Evolutionary conservation across 2,888 invertebrate species (phyloP).

Genomic region (Nezara viridula): DNA sequence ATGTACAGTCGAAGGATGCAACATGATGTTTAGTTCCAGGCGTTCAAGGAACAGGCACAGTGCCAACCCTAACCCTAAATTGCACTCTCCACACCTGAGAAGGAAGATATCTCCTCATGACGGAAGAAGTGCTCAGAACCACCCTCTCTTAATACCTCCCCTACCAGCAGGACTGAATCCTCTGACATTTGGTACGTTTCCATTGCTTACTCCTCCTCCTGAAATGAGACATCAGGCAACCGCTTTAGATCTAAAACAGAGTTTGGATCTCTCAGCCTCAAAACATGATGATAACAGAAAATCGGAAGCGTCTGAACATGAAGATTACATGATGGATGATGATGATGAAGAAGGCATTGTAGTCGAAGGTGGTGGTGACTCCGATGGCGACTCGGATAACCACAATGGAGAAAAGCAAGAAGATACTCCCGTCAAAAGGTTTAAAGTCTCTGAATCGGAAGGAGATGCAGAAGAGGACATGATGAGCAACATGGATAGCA

Average conservation of each 20-base stretch:
- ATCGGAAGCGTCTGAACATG: slow-evolving; percentile 69
- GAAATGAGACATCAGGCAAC: slow-evolving; percentile 70
- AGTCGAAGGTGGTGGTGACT: slow-evolving; percentile 82
- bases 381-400: slow-evolving; percentile 69
- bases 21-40: slow-evolving; percentile 99
- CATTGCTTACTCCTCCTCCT: slow-evolving; percentile 76
- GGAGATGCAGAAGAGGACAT: slow-evolving; percentile 73
- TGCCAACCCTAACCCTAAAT: slow-evolving; percentile 97
- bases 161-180: slow-evolving; percentile 79
- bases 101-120: slow-evolving; percentile 96
- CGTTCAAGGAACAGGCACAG: slow-evolving; percentile 96
- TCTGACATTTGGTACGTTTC: slow-evolving; percentile 83
- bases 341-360: slow-evolving; percentile 83
- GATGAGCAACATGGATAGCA: slow-evolving; percentile 76
- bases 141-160: slow-evolving; percentile 83
- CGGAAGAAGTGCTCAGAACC: slow-evolving; percentile 89
- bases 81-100: slow-evolving; percentile 94
- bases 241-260: slow-evolving; percentile 77
- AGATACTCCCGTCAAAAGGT: slow-evolving; percentile 65
- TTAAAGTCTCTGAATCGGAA: slow-evolving; percentile 73
- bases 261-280: slow-evolving; percentile 73
- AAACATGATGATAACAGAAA: slow-evolving; percentile 71
- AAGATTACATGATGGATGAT: slow-evolving; percentile 69
- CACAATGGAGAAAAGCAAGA: slow-evolving; percentile 66
- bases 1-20: slow-evolving; percentile 98